Percentiles rank a stretch among this genome's conserved stretches.
phyloP scores from a whole-genome alignment of 2,113 vertebrate genomes.

The Micronisus gabar region DNA sequence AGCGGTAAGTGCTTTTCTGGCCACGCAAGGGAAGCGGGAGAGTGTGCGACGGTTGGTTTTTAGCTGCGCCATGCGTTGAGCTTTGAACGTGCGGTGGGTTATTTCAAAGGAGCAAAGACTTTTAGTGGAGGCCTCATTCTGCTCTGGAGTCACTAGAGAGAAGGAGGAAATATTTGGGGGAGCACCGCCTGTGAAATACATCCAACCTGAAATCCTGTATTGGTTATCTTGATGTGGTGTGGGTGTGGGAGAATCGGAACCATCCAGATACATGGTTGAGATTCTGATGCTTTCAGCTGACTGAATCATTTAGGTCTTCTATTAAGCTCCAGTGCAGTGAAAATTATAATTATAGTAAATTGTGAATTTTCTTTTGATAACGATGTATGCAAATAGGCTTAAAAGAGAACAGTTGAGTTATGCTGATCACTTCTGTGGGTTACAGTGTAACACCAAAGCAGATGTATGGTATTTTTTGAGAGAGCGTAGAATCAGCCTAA shows the following conservation, averaged over 20 bases:
- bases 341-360: not conserved
- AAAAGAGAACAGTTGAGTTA: not conserved
- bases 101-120: not conserved
- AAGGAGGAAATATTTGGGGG: not conserved
- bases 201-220: not conserved
- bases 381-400: not conserved
- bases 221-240: not conserved
- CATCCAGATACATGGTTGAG: rapidly evolving
- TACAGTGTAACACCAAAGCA: not conserved
- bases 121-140: not conserved
- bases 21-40: not conserved
- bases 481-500: not conserved
- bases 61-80: rapidly evolving
- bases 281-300: not conserved
- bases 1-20: not conserved
- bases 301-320: not conserved
- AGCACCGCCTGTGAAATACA: not conserved
- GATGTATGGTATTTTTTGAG: rapidly evolving
- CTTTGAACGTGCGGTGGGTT: not conserved
- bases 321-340: not conserved
- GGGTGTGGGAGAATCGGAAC: not conserved
- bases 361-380: not conserved
- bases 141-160: not conserved
- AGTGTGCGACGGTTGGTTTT: not conserved
- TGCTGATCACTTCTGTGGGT: not conserved